Evolutionary conservation across 2,888 invertebrate genomes (phyloP).

Genomic region (Colletes collaris): DNA sequence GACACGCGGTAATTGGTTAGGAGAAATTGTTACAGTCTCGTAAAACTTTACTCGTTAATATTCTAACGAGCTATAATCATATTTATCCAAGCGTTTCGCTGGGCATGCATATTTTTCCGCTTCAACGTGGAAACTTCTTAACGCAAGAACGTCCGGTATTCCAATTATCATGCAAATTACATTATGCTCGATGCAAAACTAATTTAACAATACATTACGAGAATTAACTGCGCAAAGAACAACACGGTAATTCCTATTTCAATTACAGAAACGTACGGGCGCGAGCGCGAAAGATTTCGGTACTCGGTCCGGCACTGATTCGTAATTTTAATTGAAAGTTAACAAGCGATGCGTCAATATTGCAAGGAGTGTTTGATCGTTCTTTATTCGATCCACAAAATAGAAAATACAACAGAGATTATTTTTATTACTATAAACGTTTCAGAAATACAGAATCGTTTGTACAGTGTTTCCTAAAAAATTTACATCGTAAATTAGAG

Average conservation of each 20-base stretch:
- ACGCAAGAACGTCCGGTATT: too few species aligned
- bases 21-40: background rate
- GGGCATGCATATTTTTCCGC: background rate
- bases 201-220: too few species aligned
- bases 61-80: background rate
- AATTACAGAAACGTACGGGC: background rate
- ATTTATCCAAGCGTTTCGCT: constrained; percentile 5
- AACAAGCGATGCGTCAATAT: constrained; percentile 12
- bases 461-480: too few species aligned
- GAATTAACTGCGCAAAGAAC: too few species aligned
- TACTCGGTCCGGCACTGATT: background rate
- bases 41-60: constrained; percentile 15
- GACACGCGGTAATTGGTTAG: background rate
- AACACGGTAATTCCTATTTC: background rate
- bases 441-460: too few species aligned
- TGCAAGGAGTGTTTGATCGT: background rate
- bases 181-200: too few species aligned
- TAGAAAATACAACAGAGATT: too few species aligned
- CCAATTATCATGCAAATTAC: too few species aligned
- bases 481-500: too few species aligned
- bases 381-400: too few species aligned
- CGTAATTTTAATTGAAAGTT: constrained; percentile 6
- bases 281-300: background rate
- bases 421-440: too few species aligned
- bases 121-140: background rate